Evolutionary conservation across 2,113 vertebrate genomes (phyloP), one percentile per base, ranked within the genome.

Genomic region (Heterotis niloticus): DNA sequence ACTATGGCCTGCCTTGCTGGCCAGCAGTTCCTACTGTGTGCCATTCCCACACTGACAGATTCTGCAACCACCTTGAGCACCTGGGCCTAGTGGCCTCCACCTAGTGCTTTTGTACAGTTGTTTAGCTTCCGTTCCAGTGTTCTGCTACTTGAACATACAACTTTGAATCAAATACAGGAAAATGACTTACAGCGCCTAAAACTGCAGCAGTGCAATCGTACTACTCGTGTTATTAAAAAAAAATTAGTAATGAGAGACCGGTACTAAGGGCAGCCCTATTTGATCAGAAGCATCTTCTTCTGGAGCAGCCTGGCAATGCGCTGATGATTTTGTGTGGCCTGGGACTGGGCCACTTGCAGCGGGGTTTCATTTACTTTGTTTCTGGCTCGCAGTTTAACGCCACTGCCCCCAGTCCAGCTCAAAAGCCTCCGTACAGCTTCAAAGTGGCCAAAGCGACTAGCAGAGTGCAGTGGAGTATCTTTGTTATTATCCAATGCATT

Each of bases 231-330:
- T 62, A 44, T n/a, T n/a, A n/a, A n/a, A n/a, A n/a, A n/a, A n/a
- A n/a, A n/a, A 10, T 59, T 26, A 24, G 65, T 67, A 64, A 20
- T 77, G 1, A 28, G 12, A 60, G 77, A 14, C 57, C 17, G 51
- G 23, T 20, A n/a, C 24, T 17, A 18, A 23, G 20, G 28, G n/a
- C 20, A 18, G 24, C 5, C 70, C 87, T 88, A 93, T 87, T 88
- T 94, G 17, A 85, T 86, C 23, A 94, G 80, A 57, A 92, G 79
- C 92, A 94, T 93, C 87, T 92, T 94, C 81, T 85, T 94, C 84
- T 89, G 93, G 78, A 95, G 80, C 73, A 93, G 82, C 5, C 78
- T 81, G 57, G 82, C 80, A 28, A 92, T 91, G 65, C 79, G 83
- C 83, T 86, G 85, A 44, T 94, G 89, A 28, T 84, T 88, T 26